Base-by-base conservation (phyloP, 2,113 vertebrate species). In the Barnardius zonarius region DNA sequence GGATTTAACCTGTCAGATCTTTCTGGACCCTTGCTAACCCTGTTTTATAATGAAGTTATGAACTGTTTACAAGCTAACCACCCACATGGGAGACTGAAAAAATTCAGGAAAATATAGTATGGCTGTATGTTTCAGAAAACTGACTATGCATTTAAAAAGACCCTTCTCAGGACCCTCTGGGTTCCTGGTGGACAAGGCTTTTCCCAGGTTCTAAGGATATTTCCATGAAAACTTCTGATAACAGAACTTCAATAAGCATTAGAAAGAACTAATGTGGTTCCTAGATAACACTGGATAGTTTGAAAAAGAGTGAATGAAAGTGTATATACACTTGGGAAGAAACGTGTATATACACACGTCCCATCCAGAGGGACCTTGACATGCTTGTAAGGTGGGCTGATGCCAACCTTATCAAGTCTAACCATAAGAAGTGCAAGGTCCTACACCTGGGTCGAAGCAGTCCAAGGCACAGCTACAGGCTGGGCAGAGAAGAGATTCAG, bases 1-100 rank as follows among this genome's bases (percentile, higher is more conserved):
- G 5, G 80, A 92, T 94, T 94, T 90, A 91, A 93, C 75, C 79
- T 63, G 44, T 63, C 91, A 92, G 74, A 86, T 83, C 72, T 87
- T 91, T 64, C 52, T 86, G 51, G 28, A 63, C 62, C 93, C 54
- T 55, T 69, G 68, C 67, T 86, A 88, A 83, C 33, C 43, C 64
- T 30, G 5, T 67, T 94, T 90, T 82, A 41, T 54, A 81, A 43
- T 43, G 49, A 88, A 62, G 88, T 55, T 74, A 69, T 63, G 62
- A 54, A 75, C 39, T 67, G 22, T 80, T 95, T 95, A 78, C 73
- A 89, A 61, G 41, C 35, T 89, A 91, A 81, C 30, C 64, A 12
- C 8, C 3, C 48, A 39, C 25, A 37, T 12, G 28, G 14, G 83
- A 74, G 78, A 73, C 27, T 57, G 69, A 85, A 93, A 85, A 81